These are phyloP conservation scores for Choristoneura rosaceana DNA, from an alignment of 2,888 invertebrate species.

Conservation along the genomic window DNA sequence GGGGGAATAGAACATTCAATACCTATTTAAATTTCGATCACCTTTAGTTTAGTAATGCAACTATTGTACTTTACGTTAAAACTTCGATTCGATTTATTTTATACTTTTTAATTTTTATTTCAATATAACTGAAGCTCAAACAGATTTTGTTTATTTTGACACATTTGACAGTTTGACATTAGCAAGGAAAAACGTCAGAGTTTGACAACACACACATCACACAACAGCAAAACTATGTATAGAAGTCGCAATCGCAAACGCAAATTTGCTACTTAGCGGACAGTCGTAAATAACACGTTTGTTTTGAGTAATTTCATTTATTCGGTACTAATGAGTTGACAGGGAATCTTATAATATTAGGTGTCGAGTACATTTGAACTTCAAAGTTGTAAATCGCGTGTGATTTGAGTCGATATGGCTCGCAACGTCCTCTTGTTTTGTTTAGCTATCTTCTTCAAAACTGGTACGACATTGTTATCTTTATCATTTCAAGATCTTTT, in stretches of 20 bases:
- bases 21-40: too few relatives aligned
- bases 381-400: slow-evolving; percentile 9
- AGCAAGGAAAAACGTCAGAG: not conserved
- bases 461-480: slow-evolving; percentile 31
- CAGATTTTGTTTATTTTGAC: not conserved
- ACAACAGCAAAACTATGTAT: slow-evolving; percentile 13
- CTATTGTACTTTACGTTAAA: not conserved
- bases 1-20: too few relatives aligned
- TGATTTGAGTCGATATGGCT: slow-evolving; percentile 31
- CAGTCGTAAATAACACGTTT: slow-evolving; percentile 27
- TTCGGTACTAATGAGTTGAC: slow-evolving; percentile 27
- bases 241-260: slow-evolving; percentile 10
- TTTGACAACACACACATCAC: slow-evolving; percentile 11
- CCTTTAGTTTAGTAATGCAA: too few relatives aligned
- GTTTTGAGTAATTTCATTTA: not conserved
- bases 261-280: slow-evolving; percentile 21
- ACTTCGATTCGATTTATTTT: not conserved
- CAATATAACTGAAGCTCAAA: not conserved
- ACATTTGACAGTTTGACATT: not conserved
- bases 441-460: slow-evolving; percentile 32
- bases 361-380: slow-evolving; percentile 13
- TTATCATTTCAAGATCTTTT: not conserved
- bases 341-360: not conserved
- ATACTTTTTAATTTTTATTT: not conserved
- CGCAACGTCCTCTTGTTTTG: slow-evolving; percentile 37